Percentiles rank a stretch among this genome's conserved stretches.
Evolutionary conservation across 2,113 vertebrate genomes (phyloP).

Genomic region (Hydrochoerus hydrochaeris): DNA sequence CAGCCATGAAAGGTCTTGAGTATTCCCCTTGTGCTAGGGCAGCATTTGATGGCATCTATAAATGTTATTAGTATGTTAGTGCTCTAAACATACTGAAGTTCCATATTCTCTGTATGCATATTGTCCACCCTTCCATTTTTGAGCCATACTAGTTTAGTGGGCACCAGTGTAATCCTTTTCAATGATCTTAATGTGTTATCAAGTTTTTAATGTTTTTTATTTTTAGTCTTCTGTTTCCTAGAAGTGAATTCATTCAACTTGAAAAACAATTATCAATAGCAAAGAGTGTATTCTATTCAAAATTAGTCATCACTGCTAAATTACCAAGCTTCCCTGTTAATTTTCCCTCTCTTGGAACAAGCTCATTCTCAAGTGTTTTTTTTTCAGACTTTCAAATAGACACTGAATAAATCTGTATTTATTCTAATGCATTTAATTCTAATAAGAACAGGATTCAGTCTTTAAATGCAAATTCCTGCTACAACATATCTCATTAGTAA

Average conservation of each 20-base stretch:
- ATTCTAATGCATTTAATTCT: background rate
- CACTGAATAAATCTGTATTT: background rate
- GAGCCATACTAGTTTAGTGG: background rate
- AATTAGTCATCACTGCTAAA: constrained; percentile 24
- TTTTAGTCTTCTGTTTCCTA: constrained; percentile 29
- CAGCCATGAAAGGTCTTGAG: background rate
- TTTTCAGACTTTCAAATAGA: constrained; percentile 10
- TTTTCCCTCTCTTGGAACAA: constrained; percentile 17
- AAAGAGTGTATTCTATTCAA: background rate
- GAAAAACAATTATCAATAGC: constrained; percentile 36
- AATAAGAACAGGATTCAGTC: background rate
- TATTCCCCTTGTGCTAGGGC: background rate
- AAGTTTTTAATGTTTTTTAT: constrained; percentile 31
- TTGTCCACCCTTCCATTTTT: background rate
- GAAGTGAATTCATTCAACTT: background rate
- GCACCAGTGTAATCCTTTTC: background rate
- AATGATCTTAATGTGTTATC: background rate
- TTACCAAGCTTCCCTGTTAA: constrained; percentile 18
- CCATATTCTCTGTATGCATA: background rate
- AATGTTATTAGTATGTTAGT: background rate
- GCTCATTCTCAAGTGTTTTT: constrained; percentile 10
- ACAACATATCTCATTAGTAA: constrained; percentile 8
- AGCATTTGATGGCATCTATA: background rate
- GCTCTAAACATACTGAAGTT: background rate
- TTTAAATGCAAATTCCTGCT: background rate